Base-by-base conservation (phyloP, 2,113 vertebrate species). In the Eclectus roratus region DNA sequence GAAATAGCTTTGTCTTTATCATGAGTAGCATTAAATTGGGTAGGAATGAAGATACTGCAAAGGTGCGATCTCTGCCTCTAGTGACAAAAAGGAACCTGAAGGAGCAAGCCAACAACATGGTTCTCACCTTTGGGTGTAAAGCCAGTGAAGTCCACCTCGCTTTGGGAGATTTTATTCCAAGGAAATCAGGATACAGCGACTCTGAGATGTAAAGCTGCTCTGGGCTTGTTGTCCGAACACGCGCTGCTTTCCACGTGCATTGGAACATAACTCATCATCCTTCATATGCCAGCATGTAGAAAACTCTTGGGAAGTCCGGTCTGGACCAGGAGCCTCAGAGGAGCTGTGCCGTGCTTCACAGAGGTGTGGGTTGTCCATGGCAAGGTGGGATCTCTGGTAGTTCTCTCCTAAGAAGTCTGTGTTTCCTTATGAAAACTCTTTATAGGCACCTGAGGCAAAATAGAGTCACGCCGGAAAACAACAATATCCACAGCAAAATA, bases 401-500 rank as follows among this genome's bases (percentile, higher is more conserved):
- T 52, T 64, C 89, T 47, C 73, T 31, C 69, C 39, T 63, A n/a
- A 80, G 79, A 79, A 85, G 17, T 60, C 84, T 66, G 72, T 46
- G 23, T 72, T 71, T 79, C 95, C 92, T 37, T 14, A 41, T 24
- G 56, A 60, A 71, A 89, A 81, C 91, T 91, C 91, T 72, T 53
- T 58, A 9, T 17, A 44, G 76, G 39, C 1, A 11, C 88, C 89
- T 41, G 80, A 68, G 70, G 95, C 73, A 85, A 80, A 83, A 25
- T 1, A 80, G 85, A 92, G 55, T 76, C 74, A 78, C 63, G 28
- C 31, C 77, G 41, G 95, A 90, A 97, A 93, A 46, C 19, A 5
- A 88, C 88, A 65, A 63, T 85, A 94, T 80, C 85, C 77, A 65
- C 95, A 90, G 92, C 52, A 69, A 94, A 93, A 86, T 76, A 33